Evolutionary conservation across 2,888 invertebrate species (phyloP).

Genomic region (Odontomyia ornata): DNA sequence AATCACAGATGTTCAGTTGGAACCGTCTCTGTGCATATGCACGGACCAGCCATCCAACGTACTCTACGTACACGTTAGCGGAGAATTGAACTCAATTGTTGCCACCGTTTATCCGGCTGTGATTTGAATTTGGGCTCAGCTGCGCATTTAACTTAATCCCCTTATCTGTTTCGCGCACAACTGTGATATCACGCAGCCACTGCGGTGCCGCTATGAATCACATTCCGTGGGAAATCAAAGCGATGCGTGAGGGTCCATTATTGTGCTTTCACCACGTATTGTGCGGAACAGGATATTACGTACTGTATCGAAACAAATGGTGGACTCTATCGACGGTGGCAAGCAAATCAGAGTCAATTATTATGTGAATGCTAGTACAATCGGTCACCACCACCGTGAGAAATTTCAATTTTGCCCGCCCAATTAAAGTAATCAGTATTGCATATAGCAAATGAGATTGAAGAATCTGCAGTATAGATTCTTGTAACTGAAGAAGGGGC

Average conservation of each 20-base stretch:
- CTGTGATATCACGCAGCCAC: slow-evolving; percentile 33
- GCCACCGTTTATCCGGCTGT: slow-evolving; percentile 28
- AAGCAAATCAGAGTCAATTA: slow-evolving; percentile 22
- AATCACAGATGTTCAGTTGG: not conserved
- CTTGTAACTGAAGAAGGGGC: too few species aligned
- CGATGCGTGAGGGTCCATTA: slow-evolving; percentile 35
- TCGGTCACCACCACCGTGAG: slow-evolving; percentile 24
- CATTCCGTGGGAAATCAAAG: slow-evolving; percentile 16
- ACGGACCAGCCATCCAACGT: too few species aligned
- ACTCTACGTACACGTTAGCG: not conserved
- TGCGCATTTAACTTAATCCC: slow-evolving; percentile 37
- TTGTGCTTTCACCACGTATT: not conserved
- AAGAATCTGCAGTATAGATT: not conserved
- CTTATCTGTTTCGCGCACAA: slow-evolving; percentile 42
- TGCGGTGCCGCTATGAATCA: slow-evolving; percentile 1
- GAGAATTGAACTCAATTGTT: not conserved
- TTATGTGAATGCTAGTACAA: not conserved
- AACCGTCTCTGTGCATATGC: not conserved
- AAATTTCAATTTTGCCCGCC: slow-evolving; percentile 30
- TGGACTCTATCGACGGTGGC: not conserved
- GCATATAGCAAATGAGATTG: not conserved
- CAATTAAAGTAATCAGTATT: not conserved
- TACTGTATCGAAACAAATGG: not conserved
- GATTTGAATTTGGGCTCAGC: slow-evolving; percentile 32
- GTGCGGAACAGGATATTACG: slow-evolving; percentile 18